Evolutionary conservation across 2,888 invertebrate genomes (phyloP).

Genomic region (Cataglyphis cursor): DNA sequence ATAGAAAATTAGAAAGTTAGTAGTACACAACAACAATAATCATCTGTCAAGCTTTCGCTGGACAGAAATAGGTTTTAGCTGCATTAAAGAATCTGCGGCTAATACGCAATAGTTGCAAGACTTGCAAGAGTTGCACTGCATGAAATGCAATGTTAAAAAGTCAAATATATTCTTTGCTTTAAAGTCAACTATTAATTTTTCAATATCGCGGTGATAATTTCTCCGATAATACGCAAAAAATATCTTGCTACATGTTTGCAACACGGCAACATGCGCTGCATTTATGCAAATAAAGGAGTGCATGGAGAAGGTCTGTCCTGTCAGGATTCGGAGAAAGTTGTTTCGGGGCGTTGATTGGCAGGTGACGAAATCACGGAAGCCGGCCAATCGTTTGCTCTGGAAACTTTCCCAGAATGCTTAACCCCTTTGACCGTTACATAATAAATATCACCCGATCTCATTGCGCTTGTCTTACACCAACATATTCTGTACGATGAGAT

Average conservation of each 20-base stretch:
- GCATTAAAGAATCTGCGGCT: conserved; percentile 1
- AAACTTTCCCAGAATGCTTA: conserved; percentile 80
- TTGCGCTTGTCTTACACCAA: conserved; percentile 61
- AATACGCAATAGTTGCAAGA: neutral
- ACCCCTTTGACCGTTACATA: conserved; percentile 81
- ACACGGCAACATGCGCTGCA: conserved; percentile 49
- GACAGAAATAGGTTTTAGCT: conserved; percentile 24
- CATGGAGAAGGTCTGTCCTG: conserved; percentile 60
- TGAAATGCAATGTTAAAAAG: conserved; percentile 16
- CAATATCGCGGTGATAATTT: neutral
- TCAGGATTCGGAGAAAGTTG: conserved; percentile 82
- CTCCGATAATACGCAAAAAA: neutral
- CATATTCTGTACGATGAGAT: conserved; percentile 68
- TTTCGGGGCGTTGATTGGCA: conserved; percentile 80
- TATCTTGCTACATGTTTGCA: neutral
- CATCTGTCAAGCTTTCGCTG: conserved; percentile 27
- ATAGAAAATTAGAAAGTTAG: conserved; percentile 46
- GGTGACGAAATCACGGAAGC: conserved; percentile 83
- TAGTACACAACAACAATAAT: conserved; percentile 18
- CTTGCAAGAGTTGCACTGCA: neutral
- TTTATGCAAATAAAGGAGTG: conserved; percentile 61
- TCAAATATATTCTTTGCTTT: neutral
- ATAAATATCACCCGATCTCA: conserved; percentile 74
- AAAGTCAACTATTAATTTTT: neutral
- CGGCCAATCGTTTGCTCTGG: conserved; percentile 77